Evolutionary conservation across 2,888 invertebrate genomes (phyloP).

Genomic region (Polymixis lichenea): DNA sequence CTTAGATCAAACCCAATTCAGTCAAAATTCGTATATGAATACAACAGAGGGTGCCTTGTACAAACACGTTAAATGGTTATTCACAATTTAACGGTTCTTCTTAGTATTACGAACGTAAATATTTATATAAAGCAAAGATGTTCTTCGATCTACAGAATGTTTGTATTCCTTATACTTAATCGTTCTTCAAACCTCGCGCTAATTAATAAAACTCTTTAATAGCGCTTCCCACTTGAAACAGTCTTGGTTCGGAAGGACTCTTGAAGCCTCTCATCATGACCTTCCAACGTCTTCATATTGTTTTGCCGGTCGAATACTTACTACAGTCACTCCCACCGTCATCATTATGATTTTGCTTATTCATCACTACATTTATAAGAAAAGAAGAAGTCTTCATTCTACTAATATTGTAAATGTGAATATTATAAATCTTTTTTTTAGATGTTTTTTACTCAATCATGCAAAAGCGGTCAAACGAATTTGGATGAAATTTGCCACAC

Average conservation of each 20-base stretch:
- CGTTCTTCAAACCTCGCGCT: slow-evolving; percentile 52
- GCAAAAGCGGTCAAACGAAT: too few relatives aligned
- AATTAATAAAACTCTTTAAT: slow-evolving; percentile 64
- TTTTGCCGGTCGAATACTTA: slow-evolving; percentile 33
- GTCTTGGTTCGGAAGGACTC: slow-evolving; percentile 42
- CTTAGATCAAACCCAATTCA: neutral
- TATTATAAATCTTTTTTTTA: too few relatives aligned
- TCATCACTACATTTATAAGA: slow-evolving; percentile 5
- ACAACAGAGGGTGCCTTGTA: slow-evolving; percentile 1
- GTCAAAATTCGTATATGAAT: neutral
- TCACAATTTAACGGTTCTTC: slow-evolving; percentile 33
- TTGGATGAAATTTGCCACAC: too few relatives aligned
- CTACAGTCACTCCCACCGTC: slow-evolving; percentile 23
- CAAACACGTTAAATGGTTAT: slow-evolving; percentile 19
- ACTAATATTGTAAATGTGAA: too few relatives aligned
- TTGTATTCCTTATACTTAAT: slow-evolving; percentile 51
- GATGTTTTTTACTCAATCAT: too few relatives aligned
- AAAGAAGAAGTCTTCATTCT: neutral
- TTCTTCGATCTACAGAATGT: slow-evolving; percentile 41
- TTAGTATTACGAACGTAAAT: slow-evolving; percentile 34
- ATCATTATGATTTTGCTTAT: slow-evolving; percentile 13
- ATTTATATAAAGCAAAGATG: slow-evolving; percentile 38
- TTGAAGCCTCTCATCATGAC: slow-evolving; percentile 59
- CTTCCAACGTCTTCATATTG: slow-evolving; percentile 48
- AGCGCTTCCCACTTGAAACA: slow-evolving; percentile 50